phyloP scores from a whole-genome alignment of 2,113 vertebrate species.

The Irena cyanogastra region DNA sequence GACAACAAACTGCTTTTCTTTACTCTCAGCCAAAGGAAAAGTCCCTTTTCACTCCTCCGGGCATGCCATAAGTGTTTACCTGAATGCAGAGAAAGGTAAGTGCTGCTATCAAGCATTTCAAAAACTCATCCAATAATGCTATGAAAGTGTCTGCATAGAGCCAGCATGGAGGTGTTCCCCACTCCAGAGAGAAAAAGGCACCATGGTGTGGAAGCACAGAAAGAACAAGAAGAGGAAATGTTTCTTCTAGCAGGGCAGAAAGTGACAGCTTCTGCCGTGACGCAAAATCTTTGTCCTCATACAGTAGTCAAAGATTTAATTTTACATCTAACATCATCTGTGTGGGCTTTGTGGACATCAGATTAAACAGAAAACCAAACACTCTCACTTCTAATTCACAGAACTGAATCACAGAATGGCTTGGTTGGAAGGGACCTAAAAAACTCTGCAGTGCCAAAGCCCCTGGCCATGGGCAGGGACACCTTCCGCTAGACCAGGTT shows the following conservation, averaged over 20 bases:
- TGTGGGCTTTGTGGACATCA: background rate
- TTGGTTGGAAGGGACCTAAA: background rate
- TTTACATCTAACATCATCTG: background rate
- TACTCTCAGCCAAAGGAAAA: background rate
- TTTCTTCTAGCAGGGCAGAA: background rate
- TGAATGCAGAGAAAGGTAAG: background rate
- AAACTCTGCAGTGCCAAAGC: background rate
- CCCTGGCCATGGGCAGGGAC: background rate
- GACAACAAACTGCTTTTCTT: background rate
- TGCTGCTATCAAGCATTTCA: background rate
- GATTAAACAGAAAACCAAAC: background rate
- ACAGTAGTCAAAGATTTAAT: background rate
- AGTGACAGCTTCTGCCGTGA: background rate
- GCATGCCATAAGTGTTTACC: rapidly evolving
- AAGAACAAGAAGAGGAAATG: background rate
- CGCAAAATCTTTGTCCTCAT: background rate
- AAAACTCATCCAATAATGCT: background rate
- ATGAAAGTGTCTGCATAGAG: background rate
- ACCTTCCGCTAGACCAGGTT: background rate
- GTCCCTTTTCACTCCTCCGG: rapidly evolving
- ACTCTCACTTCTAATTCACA: background rate
- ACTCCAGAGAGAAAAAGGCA: background rate
- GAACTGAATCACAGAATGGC: background rate
- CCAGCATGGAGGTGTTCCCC: background rate
- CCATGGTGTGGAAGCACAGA: background rate